Evolutionary conservation across 2,113 vertebrate genomes (phyloP), one percentile per base, ranked within the genome.

Genomic region (Thinocorus orbignyianus): DNA sequence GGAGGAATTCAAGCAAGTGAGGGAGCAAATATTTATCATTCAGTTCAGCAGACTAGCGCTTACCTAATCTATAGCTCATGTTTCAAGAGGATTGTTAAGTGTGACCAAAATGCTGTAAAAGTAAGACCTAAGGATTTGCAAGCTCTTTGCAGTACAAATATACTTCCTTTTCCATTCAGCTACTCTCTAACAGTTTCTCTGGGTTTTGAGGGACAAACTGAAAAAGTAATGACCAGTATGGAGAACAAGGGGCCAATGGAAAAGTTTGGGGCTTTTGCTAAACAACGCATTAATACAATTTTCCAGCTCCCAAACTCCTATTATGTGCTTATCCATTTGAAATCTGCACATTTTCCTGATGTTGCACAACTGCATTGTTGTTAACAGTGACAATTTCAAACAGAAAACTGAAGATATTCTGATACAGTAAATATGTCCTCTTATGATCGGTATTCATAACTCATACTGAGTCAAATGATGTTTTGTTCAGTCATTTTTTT

Each of bases 1-100:
- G 26, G 39, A 93, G 46, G 28, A 85, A 42, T 57, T 61, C 64
- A 85, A 22, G 88, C 3, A 58, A 72, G 14, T 0, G 1, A 86
- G 48, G 26, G 5, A 86, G 25, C 16, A 95, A 95, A 84, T 60
- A 78, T 72, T 69, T 88, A 39, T 74, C 93, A 82, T 93, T 95
- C 80, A 81, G 4, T 11, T 78, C 5, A 2, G 28, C 71, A 92
- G 68, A 5, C 33, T 81, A 51, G 28, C 26, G 7, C 33, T 60
- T 91, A 54, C 14, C 8, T 85, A 37, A 62, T 49, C 24, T 71
- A 25, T 51, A 61, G 37, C 17, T 81, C 15, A 4, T 48, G 14
- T 86, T 86, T 70, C 42, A 84, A 88, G 49, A 73, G 17, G 44
- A 61, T 26, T 85, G 20, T 44, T 66, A 41, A 73, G 15, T 77